phyloP scores from a whole-genome alignment of 1,140 invertebrate species.

The Megathymus violae region DNA sequence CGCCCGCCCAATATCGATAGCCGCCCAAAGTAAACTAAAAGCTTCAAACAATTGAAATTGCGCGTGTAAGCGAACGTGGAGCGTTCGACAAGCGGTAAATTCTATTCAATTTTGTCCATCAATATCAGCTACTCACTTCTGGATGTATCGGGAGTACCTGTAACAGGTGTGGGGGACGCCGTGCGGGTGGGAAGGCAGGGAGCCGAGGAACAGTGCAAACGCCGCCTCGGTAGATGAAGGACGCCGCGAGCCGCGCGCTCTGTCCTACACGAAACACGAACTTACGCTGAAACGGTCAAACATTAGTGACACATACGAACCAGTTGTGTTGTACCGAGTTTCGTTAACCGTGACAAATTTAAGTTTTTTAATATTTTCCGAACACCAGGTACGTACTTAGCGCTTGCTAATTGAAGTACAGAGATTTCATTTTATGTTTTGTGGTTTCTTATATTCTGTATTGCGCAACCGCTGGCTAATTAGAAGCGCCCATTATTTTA shows the following conservation, averaged over 20 bases:
- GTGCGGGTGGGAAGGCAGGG: conserved; percentile 54
- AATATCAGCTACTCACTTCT: conserved; percentile 75
- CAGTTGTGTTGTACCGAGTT: conserved; percentile 21
- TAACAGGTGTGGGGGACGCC: conserved; percentile 63
- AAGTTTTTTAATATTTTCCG: conserved; percentile 11
- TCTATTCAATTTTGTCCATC: conserved; percentile 73
- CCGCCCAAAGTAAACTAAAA: conserved; percentile 14
- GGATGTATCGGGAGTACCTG: conserved; percentile 64
- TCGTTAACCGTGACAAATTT: conserved; percentile 23
- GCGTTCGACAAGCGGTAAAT: conserved; percentile 45
- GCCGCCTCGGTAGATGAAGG: conserved; percentile 46
- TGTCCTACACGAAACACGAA: conserved; percentile 34
- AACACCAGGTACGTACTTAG: conserved; percentile 23
- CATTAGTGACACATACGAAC: conserved; percentile 45
- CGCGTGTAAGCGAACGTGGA: conserved; percentile 37
- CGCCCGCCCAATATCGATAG: neutral
- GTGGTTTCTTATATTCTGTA: conserved; percentile 21
- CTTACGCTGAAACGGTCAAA: conserved; percentile 35
- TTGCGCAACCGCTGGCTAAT: conserved; percentile 29
- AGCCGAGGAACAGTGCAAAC: conserved; percentile 57
- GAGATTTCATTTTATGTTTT: conserved; percentile 22
- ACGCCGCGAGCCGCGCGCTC: conserved; percentile 51
- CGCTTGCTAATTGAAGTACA: conserved; percentile 10
- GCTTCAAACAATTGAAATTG: conserved; percentile 25
- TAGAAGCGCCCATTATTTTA: conserved; percentile 33